Conservation (phyloP, 2,888 invertebrate genomes). For the Arctia plantaginis region DNA sequence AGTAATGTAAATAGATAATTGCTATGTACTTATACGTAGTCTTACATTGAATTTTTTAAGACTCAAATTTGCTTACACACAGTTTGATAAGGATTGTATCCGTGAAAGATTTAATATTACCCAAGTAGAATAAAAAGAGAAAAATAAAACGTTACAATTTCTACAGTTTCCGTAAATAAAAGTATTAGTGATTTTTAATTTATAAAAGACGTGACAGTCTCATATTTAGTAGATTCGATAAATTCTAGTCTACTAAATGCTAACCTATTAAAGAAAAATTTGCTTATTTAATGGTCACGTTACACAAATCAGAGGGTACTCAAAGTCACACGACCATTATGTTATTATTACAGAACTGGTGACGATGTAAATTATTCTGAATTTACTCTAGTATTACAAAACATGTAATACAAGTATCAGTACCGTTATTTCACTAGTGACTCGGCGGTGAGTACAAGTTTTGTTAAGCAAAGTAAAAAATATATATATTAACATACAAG, state of each 20-base stretch:
- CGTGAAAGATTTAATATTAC: neutral
- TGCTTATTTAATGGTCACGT: slow-evolving; percentile 7
- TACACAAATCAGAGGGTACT: slow-evolving; percentile 28
- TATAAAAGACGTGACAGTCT: slow-evolving; percentile 2
- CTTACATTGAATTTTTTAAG: slow-evolving; percentile 15
- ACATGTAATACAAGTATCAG: slow-evolving; percentile 51
- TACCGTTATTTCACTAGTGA: slow-evolving; percentile 52
- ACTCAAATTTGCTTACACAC: neutral
- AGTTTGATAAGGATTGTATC: slow-evolving; percentile 7
- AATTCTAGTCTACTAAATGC: neutral
- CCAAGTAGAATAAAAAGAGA: neutral
- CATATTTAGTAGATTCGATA: neutral
- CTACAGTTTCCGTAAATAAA: neutral
- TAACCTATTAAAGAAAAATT: slow-evolving; percentile 15
- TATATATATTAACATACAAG: neutral
- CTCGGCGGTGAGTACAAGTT: slow-evolving; percentile 17
- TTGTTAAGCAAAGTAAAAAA: neutral
- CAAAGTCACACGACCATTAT: slow-evolving; percentile 21
- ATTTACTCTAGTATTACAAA: slow-evolving; percentile 58
- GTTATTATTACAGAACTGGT: slow-evolving; percentile 17
- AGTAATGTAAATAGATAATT: slow-evolving; percentile 17
- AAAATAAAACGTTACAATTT: neutral
- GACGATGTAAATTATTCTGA: neutral
- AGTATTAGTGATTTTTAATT: neutral
- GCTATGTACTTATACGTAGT: slow-evolving; percentile 1